Percentiles rank a stretch among this genome's conserved stretches.
phyloP scores from a whole-genome alignment of 2,797 vertebrate species.

The Labeo calbasu region DNA sequence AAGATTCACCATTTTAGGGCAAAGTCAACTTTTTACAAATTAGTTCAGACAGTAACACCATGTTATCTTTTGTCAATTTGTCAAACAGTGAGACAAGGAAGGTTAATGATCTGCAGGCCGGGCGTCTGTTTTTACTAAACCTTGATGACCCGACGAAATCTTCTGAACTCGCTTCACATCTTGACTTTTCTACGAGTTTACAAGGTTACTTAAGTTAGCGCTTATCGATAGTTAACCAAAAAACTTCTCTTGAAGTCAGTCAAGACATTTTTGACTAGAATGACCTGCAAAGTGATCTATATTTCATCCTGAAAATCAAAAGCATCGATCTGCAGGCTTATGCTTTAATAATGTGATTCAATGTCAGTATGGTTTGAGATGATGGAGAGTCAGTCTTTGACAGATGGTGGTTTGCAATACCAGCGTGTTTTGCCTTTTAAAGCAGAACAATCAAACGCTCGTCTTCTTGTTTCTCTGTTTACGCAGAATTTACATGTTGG shows the following conservation, averaged over 20 bases:
- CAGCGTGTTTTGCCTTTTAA: conserved; percentile 16
- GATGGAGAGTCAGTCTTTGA: background rate
- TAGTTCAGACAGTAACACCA: accelerated
- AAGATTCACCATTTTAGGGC: background rate
- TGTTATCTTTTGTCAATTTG: background rate
- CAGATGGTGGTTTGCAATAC: background rate
- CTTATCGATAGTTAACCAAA: background rate
- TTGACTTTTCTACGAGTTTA: background rate
- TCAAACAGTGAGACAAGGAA: background rate
- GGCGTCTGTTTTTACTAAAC: background rate
- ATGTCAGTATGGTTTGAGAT: background rate
- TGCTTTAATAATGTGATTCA: background rate
- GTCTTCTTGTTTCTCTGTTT: background rate
- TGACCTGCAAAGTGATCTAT: background rate
- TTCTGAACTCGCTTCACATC: background rate
- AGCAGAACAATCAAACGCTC: background rate
- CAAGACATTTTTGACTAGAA: background rate
- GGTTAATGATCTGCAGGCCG: background rate
- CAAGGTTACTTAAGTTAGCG: background rate
- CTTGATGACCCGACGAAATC: background rate
- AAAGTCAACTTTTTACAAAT: background rate
- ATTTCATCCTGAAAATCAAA: background rate
- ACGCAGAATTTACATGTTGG: background rate
- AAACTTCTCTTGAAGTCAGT: background rate
- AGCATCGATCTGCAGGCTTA: background rate